These are phyloP conservation scores for Lypha dubia DNA, from an alignment of 2,888 invertebrate genomes.

Conservation along the genomic window DNA sequence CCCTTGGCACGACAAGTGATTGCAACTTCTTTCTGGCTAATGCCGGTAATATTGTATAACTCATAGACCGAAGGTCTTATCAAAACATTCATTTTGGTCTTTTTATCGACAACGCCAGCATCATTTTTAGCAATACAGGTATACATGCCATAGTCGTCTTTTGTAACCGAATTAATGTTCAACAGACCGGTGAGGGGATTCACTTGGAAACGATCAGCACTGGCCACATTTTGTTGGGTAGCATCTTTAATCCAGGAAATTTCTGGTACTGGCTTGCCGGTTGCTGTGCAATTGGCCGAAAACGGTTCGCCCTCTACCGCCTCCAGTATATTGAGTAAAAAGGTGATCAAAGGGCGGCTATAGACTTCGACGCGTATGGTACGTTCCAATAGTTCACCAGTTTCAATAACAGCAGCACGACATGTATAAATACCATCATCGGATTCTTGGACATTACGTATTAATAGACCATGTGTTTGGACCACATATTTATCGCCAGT, in stretches of 20 bases:
- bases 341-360: slow-evolving; percentile 89
- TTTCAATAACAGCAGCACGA: slow-evolving; percentile 91
- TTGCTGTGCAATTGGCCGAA: slow-evolving; percentile 90
- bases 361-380: slow-evolving; percentile 92
- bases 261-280: slow-evolving; percentile 92
- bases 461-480: slow-evolving; percentile 89
- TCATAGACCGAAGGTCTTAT: slow-evolving; percentile 92
- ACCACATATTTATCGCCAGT: slow-evolving; percentile 89
- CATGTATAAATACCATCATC: slow-evolving; percentile 95
- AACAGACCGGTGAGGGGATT: slow-evolving; percentile 89
- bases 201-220: slow-evolving; percentile 86
- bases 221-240: slow-evolving; percentile 89
- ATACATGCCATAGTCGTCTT: slow-evolving; percentile 91
- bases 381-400: slow-evolving; percentile 90
- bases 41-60: slow-evolving; percentile 88
- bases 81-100: slow-evolving; percentile 88
- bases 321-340: slow-evolving; percentile 86
- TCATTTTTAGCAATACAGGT: slow-evolving; percentile 91
- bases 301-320: slow-evolving; percentile 92
- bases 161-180: slow-evolving; percentile 89
- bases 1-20: slow-evolving; percentile 91
- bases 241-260: slow-evolving; percentile 92
- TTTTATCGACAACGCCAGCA: slow-evolving; percentile 89
- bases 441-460: slow-evolving; percentile 90
- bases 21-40: slow-evolving; percentile 86